Conservation (phyloP, 2,113 vertebrate genomes). For the Atlantisia rogersi region DNA sequence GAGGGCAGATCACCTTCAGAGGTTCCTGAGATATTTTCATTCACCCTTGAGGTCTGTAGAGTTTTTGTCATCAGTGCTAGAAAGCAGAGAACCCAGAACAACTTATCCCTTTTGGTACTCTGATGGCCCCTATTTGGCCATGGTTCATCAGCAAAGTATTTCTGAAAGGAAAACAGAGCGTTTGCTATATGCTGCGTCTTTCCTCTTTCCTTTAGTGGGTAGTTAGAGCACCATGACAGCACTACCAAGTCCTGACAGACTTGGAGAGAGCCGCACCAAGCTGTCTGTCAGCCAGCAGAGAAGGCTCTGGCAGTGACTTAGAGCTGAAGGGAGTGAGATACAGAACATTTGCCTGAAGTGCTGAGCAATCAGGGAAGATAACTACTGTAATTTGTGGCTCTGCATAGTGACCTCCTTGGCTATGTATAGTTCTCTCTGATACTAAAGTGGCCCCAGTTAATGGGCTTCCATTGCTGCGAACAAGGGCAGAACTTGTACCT, state of each 20-base stretch:
- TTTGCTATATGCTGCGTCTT: not conserved
- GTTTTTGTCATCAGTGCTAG: not conserved
- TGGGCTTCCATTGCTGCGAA: not conserved
- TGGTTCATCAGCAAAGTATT: not conserved
- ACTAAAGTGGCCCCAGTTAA: not conserved
- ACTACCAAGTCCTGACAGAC: not conserved
- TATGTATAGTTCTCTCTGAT: not conserved
- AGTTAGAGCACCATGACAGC: not conserved
- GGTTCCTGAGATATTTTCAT: not conserved
- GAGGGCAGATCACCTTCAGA: not conserved
- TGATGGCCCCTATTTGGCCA: not conserved
- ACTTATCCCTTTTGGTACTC: not conserved
- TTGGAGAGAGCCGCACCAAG: not conserved
- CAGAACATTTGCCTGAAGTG: not conserved
- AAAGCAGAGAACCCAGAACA: not conserved
- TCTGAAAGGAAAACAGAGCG: not conserved
- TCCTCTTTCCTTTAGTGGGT: not conserved
- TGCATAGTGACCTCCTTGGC: not conserved
- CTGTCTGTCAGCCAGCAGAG: not conserved
- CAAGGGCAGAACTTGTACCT: not conserved
- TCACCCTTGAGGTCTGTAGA: not conserved
- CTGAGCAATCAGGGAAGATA: not conserved
- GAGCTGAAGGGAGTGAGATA: not conserved
- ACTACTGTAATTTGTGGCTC: not conserved
- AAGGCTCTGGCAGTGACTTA: not conserved